Base-by-base conservation (phyloP, 2,113 vertebrate species). In the Salvelinus sp. region DNA sequence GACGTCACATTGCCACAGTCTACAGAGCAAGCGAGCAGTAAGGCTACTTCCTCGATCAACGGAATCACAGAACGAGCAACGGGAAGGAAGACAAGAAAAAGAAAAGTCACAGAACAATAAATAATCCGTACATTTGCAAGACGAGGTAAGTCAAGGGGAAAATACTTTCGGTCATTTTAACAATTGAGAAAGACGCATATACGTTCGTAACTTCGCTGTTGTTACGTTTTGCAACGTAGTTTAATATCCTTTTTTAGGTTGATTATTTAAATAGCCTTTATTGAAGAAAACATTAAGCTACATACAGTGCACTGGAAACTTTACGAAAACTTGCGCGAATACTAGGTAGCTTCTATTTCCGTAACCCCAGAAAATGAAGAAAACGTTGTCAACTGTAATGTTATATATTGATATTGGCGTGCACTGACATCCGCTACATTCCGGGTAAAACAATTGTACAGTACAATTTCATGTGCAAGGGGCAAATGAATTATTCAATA, bases 11-110 rank as follows among this genome's bases (percentile, higher is more conserved):
- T 9, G 58, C 58, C 50, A 18, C 81, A 75, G 78, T 73, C 66
- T 6, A 57, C 66, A 0, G 62, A 77, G 82, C 74, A 76, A 79
- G 79, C 82, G 87, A 81, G 86, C 82, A 67, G 70, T 83, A 44
- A 38, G 38, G 9, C 38, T 44, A 92, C 89, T 91, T 91, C 90
- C 88, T 91, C 87, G 89, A 88, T 79, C 83, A 82, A 78, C 79
- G 77, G 85, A 88, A 85, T 88, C 87, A 87, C 73, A 75, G 76
- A 84, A 82, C 25, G 75, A 84, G 69, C 81, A 82, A 84, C 38
- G 9, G 23, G 47, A 50, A n/a, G 48, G 60, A 30, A 80, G 79
- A 79, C 66, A 27, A 28, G 54, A 80, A 44, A 9, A 44, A 79
- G 10, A 79, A 57, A 85, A 81, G 68, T 85, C 79, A 72, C n/a